These are phyloP conservation scores for Poeciliopsis prolifica DNA, from an alignment of 2,113 vertebrate genomes.

Conservation along the genomic window DNA sequence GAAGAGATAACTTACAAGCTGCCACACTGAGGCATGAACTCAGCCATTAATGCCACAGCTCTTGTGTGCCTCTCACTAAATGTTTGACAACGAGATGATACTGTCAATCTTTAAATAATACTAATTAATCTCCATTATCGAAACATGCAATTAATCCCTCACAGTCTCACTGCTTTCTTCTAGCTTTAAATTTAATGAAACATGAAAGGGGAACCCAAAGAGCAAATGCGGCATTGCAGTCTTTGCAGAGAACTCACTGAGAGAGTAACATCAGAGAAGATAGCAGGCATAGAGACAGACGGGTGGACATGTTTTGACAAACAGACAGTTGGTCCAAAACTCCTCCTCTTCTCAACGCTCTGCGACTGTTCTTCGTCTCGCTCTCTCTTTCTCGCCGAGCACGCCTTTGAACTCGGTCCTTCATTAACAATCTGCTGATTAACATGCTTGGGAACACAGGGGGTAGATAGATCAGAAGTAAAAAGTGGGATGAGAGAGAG, in stretches of 20 bases:
- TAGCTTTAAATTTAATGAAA: constrained; percentile 72
- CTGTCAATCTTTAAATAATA: constrained; percentile 78
- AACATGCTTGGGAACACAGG: constrained; percentile 69
- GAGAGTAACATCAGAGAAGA: constrained; percentile 71
- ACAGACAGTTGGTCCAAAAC: constrained; percentile 76
- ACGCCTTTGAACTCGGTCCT: constrained; percentile 74
- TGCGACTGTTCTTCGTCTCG: constrained; percentile 49
- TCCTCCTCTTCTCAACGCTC: constrained; percentile 61
- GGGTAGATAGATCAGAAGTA: constrained; percentile 57
- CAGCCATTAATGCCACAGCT: constrained; percentile 61
- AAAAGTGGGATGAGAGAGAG: constrained; percentile 20
- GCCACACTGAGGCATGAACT: constrained; percentile 55
- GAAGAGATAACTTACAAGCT: constrained; percentile 54
- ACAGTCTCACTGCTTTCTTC: constrained; percentile 61
- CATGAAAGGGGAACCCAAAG: constrained; percentile 76
- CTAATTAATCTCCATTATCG: constrained; percentile 77
- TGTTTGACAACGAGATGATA: constrained; percentile 66
- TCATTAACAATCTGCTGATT: constrained; percentile 80
- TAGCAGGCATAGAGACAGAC: constrained; percentile 53
- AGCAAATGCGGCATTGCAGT: constrained; percentile 71
- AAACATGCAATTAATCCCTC: constrained; percentile 77
- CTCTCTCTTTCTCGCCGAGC: constrained; percentile 23
- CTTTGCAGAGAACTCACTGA: constrained; percentile 64
- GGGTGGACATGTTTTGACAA: constrained; percentile 75
- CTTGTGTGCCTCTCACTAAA: constrained; percentile 55